Evolutionary conservation across 35 echinoderm and acorn worm genomes (phyloP), one percentile per base, ranked within the genome.

Genomic region (Holothuria glaberrima): DNA sequence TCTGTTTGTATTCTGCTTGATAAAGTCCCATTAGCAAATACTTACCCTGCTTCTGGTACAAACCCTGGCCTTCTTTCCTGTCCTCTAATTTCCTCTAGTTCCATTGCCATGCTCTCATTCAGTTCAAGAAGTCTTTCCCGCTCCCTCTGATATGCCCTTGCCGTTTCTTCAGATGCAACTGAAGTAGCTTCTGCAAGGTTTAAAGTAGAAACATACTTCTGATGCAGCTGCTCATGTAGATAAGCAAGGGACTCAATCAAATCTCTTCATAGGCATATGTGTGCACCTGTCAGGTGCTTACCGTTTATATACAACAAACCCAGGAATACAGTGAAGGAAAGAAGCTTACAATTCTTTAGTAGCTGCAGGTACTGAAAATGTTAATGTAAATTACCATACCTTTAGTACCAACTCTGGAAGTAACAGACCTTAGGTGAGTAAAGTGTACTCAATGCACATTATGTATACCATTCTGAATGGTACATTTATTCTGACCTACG

Each of bases 81-180:
- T 21, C 77, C 62, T 79, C 91, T 88, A 18, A 99, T 19, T 82
- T 94, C 91, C 38, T 94, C 87, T 26, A 98, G 48, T 32, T 98
- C 96, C 48, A 84, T 59, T 9, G 91, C 90, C 56, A 99, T 83
- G 41, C 50, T 80, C 1, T 99, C 93, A 56, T 95, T 99, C 22
- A 91, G 70, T 5, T 75, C 73, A 20, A 99, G 58, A n/a, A 99
- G 81, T 30, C 89, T 99, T 48, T 89, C 54, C 52, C 97, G 62
- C 65, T 99, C 97, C 68, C 88, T 81, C 58, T 95, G 91, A 54
- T 99, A 99, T 7, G 88, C 91, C 58, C 90, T 84, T 1, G 93
- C 97, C 30, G 91, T 93, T 82, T 99, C 93, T 38, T 93, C 93
- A 20, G 93, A 87, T 5, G 93, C 92, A 7, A 91, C 81, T 22